Evolutionary conservation across 1,140 invertebrate genomes (phyloP), one percentile per base, ranked within the genome.

Genomic region (Anthonomus grandis): DNA sequence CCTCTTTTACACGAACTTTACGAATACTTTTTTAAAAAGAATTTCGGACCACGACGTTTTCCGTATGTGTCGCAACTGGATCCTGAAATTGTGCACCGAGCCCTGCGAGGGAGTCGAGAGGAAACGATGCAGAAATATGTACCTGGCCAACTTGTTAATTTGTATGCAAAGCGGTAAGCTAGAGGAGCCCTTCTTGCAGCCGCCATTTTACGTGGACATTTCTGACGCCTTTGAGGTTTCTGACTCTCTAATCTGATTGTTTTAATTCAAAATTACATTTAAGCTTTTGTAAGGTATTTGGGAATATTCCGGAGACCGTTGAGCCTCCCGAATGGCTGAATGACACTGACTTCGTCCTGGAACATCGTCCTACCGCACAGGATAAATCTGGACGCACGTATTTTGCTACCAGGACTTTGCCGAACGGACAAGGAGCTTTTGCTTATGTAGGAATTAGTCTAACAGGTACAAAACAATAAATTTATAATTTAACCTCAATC

Each of bases 71-170:
- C 27, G 38, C 41, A 37, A 52, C 54, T 75, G 75, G 75, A 58
- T 76, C 15, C 37, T 66, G 23, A 76, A 74, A 62, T 62, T 76
- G 25, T 70, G 69, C 54, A 68, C 70, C 10, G 66, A 71, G 47
- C 61, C 62, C 6, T 70, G 64, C 23, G 27, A 62, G 13, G 68
- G 68, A 2, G 48, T 73, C 2, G 60, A 71, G 1, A 55, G 59
- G 31, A 75, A 75, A 59, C 62, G 74, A 38, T 69, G 69, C 47
- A 59, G 74, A 21, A 76, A 76, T 50, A 71, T 75, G 18, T 76
- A 71, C 49, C 59, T 76, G 34, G 67, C 72, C 1, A 70, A 75
- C 60, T 57, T 76, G 12, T 54, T 75, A 5, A 62, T 74, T 10
- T 59, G 65, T 46, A 71, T 76, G 67, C 70, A 76, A 58, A 70